Evolutionary conservation across 2,797 vertebrate species (phyloP).

Genomic region (Helostoma temminkii): DNA sequence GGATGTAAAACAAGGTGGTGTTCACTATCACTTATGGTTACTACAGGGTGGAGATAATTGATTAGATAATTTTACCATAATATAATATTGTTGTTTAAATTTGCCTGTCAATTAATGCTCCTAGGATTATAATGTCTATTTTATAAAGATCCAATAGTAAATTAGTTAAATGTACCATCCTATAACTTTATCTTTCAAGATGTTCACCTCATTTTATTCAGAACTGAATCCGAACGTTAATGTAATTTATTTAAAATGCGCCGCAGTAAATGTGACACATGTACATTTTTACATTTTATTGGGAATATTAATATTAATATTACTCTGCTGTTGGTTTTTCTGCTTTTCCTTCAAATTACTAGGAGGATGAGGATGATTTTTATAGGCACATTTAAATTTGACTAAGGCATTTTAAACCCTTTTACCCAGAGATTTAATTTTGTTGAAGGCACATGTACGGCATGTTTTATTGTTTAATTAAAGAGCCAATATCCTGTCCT

Average conservation of each 20-base stretch:
- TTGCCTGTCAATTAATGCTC: neutral
- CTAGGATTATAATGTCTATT: neutral
- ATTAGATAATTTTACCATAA: too few relatives aligned
- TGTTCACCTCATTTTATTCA: neutral
- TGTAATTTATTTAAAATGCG: neutral
- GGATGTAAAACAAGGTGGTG: neutral
- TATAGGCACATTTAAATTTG: slow-evolving; percentile 22
- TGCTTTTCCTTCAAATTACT: too few relatives aligned
- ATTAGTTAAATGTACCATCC: neutral
- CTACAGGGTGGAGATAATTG: neutral
- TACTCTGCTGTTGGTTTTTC: neutral
- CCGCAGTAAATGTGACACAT: slow-evolving; percentile 10
- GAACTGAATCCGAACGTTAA: neutral
- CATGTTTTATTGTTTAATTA: slow-evolving; percentile 44
- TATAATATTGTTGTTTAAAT: slow-evolving; percentile 11
- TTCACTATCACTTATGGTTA: neutral
- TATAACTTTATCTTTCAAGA: neutral
- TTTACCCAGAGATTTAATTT: slow-evolving; percentile 3
- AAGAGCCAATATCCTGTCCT: slow-evolving; percentile 23
- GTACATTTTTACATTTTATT: too few relatives aligned
- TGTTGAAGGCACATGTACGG: neutral
- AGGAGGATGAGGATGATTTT: neutral
- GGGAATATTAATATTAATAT: too few relatives aligned
- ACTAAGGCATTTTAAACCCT: slow-evolving; percentile 36
- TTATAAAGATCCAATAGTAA: neutral